Conservation (phyloP, 2,113 vertebrate species). For the Apeltes quadracus region DNA sequence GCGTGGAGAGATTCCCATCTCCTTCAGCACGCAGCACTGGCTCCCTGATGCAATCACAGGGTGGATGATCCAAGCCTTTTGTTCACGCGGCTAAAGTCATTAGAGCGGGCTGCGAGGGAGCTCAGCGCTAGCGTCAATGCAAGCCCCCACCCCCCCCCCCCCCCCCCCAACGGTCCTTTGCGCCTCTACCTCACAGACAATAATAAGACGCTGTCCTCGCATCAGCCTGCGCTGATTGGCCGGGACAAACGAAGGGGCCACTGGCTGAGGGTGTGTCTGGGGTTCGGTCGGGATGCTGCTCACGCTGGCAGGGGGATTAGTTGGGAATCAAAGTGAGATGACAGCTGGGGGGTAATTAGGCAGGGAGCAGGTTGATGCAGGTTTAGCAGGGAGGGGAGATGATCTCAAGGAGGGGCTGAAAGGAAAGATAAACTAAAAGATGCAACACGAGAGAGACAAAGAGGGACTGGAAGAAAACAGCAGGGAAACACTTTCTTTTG, state of each 20-base stretch:
- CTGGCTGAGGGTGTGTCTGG: neutral
- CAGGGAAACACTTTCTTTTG: conserved; percentile 41
- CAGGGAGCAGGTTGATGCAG: conserved; percentile 48
- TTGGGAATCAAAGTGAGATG: conserved; percentile 48
- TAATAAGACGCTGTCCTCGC: conserved; percentile 15
- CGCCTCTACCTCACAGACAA: conserved; percentile 51
- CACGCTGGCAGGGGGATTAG: conserved; percentile 44
- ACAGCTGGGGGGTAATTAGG: conserved; percentile 63
- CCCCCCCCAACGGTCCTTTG: too few relatives aligned
- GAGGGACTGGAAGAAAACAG: conserved; percentile 12
- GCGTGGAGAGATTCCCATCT: conserved; percentile 32
- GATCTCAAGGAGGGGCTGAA: conserved; percentile 12
- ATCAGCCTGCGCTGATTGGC: conserved; percentile 9
- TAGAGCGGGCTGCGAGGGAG: conserved; percentile 42
- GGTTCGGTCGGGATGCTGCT: conserved; percentile 7
- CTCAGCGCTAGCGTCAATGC: conserved; percentile 54
- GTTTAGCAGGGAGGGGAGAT: conserved; percentile 26
- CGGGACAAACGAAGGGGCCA: neutral
- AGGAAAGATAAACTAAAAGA: conserved; percentile 40
- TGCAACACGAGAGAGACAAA: conserved; percentile 10
- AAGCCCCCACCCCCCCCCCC: conserved; percentile 34
- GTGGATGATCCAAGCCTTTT: conserved; percentile 39
- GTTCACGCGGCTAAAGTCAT: conserved; percentile 61
- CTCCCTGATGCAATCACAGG: conserved; percentile 51
- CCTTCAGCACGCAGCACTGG: conserved; percentile 31